phyloP scores from a whole-genome alignment of 2,888 invertebrate genomes.

The Pristionchus entomophagus region DNA sequence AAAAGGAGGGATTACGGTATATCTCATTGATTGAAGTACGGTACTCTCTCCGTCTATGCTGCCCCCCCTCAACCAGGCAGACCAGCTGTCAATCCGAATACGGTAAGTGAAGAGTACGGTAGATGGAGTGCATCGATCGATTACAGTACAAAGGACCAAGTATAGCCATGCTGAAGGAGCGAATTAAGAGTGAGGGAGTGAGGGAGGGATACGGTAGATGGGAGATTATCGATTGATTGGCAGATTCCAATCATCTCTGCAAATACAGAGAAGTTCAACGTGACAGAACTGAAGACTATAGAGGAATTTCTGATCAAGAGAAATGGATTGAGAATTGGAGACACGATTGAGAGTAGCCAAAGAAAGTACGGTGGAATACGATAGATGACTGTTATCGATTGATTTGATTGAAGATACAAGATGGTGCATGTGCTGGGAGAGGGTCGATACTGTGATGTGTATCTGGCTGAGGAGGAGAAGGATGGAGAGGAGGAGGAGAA shows the following conservation, averaged over 20 bases:
- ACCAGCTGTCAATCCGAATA: conserved; percentile 18
- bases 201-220: conserved; percentile 15
- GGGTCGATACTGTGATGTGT: conserved; percentile 31
- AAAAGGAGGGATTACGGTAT: neutral
- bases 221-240: neutral
- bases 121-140: neutral
- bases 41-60: conserved; percentile 12
- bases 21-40: conserved; percentile 8
- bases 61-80: neutral
- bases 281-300: conserved; percentile 26
- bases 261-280: conserved; percentile 22
- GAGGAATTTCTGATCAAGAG: conserved; percentile 38
- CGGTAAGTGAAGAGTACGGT: neutral
- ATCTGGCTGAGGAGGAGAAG: conserved; percentile 7
- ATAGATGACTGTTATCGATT: neutral
- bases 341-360: neutral
- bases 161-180: conserved; percentile 12
- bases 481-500: neutral
- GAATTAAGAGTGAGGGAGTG: conserved; percentile 34
- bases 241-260: conserved; percentile 23
- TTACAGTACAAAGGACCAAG: conserved; percentile 35
- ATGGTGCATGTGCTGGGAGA: conserved; percentile 1
- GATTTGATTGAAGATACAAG: neutral
- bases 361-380: neutral
- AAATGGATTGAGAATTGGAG: conserved; percentile 42